Evolutionary conservation across 2,113 vertebrate species (phyloP).

Genomic region (Pitta sordida): DNA sequence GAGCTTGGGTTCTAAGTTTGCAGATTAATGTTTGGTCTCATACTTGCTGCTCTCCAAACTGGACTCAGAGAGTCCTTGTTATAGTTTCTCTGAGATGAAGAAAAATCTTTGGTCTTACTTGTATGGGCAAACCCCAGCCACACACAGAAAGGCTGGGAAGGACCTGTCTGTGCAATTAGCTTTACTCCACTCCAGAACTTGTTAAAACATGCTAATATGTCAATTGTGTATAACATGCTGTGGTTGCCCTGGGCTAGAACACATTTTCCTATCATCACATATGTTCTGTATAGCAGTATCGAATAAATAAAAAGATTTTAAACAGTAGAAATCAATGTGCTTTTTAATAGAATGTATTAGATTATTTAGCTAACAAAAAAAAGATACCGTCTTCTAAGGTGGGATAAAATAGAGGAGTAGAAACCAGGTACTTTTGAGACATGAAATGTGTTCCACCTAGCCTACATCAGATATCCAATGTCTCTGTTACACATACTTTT

Average conservation of each 20-base stretch:
- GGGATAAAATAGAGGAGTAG: not conserved
- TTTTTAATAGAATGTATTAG: not conserved
- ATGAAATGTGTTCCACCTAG: not conserved
- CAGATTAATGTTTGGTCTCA: not conserved
- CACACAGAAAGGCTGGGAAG: not conserved
- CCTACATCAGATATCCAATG: not conserved
- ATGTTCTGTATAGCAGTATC: not conserved
- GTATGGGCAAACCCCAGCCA: not conserved
- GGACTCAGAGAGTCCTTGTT: not conserved
- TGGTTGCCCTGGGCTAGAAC: not conserved
- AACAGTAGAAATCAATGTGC: not conserved
- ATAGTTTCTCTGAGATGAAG: not conserved
- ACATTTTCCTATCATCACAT: not conserved
- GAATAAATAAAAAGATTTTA: not conserved
- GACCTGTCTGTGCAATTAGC: not conserved
- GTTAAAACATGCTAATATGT: not conserved
- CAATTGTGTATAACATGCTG: not conserved
- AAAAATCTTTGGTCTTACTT: not conserved
- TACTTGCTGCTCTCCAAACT: not conserved
- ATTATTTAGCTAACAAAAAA: not conserved
- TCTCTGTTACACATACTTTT: not conserved
- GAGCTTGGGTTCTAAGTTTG: not conserved
- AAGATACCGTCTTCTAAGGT: not conserved
- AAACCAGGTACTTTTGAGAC: not conserved
- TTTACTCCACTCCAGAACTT: not conserved